Evolutionary conservation across 2,797 vertebrate species (phyloP).

Genomic region (Artibeus lituratus): DNA sequence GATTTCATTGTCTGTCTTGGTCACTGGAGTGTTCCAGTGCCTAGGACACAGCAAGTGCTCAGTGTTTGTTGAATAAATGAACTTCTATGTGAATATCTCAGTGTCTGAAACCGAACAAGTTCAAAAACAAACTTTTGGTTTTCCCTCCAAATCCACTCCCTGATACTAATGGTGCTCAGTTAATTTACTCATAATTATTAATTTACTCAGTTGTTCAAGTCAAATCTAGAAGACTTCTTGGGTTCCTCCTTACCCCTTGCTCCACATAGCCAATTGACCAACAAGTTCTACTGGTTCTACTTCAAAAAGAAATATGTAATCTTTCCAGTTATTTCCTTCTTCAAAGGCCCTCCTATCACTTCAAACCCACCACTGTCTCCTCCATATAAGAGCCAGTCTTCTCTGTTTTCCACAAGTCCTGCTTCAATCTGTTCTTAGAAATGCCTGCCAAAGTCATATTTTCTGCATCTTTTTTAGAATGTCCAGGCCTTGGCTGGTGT

Average conservation of each 20-base stretch:
- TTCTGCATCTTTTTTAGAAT: neutral
- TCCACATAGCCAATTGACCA: neutral
- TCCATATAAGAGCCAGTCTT: too few relatives aligned
- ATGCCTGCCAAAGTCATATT: neutral
- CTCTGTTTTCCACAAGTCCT: neutral
- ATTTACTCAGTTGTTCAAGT: neutral
- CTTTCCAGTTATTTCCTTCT: neutral
- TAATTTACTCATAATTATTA: neutral
- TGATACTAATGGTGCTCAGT: neutral
- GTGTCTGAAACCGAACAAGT: neutral
- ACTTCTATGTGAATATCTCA: neutral
- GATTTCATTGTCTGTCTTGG: neutral
- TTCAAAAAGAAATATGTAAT: neutral
- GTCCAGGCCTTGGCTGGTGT: neutral
- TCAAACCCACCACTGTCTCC: neutral
- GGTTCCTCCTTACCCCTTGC: neutral
- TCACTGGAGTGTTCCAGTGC: neutral
- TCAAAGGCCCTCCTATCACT: neutral
- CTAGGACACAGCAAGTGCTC: neutral
- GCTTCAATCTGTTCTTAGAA: neutral
- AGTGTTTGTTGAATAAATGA: neutral
- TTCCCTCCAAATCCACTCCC: neutral
- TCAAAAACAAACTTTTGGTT: neutral
- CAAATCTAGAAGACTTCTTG: neutral
- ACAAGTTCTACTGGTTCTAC: neutral